Percentiles rank a stretch among this genome's conserved stretches.
phyloP scores from a whole-genome alignment of 2,113 vertebrate species.

The Columba livia region DNA sequence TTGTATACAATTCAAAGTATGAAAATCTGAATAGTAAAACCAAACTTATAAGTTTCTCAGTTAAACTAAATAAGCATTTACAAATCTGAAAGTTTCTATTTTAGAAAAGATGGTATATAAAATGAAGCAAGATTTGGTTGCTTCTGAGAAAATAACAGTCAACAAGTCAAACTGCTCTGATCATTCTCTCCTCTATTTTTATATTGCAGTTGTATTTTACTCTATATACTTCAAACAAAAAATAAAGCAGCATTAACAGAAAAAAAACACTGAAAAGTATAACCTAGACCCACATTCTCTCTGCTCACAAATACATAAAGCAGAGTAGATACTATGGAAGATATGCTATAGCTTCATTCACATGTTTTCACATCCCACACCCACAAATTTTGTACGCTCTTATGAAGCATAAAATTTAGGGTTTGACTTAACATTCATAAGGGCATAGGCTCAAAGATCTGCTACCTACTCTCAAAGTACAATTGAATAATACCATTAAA shows the following conservation, averaged over 20 bases:
- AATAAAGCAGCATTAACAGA: background rate
- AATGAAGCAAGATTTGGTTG: background rate
- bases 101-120: background rate
- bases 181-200: background rate
- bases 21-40: constrained; percentile 4
- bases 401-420: background rate
- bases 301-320: background rate
- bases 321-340: background rate
- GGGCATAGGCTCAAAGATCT: background rate
- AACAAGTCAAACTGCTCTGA: background rate
- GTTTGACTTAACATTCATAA: background rate
- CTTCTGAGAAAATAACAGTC: constrained; percentile 12
- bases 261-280: background rate
- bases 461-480: background rate
- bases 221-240: background rate
- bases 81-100: constrained; percentile 2
- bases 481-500: background rate
- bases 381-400: background rate
- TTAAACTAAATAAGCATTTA: background rate
- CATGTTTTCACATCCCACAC: background rate
- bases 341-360: background rate
- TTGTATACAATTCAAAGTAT: background rate
- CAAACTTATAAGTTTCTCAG: background rate
- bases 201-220: background rate
- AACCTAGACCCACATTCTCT: background rate